These are phyloP conservation scores for Dasysyrphus tricinctus DNA, from an alignment of 2,888 invertebrate genomes.

Conservation along the genomic window DNA sequence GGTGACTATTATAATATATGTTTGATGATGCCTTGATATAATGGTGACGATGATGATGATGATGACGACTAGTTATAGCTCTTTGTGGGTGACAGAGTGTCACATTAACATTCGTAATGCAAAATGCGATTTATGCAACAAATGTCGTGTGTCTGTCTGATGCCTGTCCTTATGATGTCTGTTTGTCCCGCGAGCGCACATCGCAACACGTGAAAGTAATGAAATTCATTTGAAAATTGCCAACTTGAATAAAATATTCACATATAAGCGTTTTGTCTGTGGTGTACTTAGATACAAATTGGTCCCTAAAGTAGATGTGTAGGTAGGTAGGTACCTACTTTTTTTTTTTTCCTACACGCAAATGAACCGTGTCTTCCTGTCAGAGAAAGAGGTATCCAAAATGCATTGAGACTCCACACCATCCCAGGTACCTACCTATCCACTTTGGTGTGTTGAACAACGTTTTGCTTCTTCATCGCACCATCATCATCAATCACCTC, in stretches of 20 bases:
- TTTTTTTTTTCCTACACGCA: constrained; percentile 36
- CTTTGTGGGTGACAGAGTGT: constrained; percentile 43
- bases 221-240: constrained; percentile 66
- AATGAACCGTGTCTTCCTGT: constrained; percentile 66
- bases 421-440: constrained; percentile 7
- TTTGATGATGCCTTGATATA: constrained; percentile 12
- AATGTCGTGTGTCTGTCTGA: constrained; percentile 44
- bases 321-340: background rate
- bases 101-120: constrained; percentile 66
- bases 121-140: constrained; percentile 67
- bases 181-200: constrained; percentile 2
- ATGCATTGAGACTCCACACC: constrained; percentile 21
- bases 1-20: constrained; percentile 12
- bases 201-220: constrained; percentile 39
- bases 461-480: constrained; percentile 71
- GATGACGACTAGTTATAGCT: constrained; percentile 56
- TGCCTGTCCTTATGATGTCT: constrained; percentile 16
- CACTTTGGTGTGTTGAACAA: constrained; percentile 64
- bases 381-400: constrained; percentile 40
- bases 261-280: constrained; percentile 46
- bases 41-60: constrained; percentile 25
- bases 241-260: constrained; percentile 46
- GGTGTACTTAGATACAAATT: constrained; percentile 67
- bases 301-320: constrained; percentile 45
- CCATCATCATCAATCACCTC: constrained; percentile 74